A percentile compares a stretch with the other conserved stretches of the same genome.
phyloP scores from a whole-genome alignment of 2,888 invertebrate genomes.

The Oscheius myriophilus region DNA sequence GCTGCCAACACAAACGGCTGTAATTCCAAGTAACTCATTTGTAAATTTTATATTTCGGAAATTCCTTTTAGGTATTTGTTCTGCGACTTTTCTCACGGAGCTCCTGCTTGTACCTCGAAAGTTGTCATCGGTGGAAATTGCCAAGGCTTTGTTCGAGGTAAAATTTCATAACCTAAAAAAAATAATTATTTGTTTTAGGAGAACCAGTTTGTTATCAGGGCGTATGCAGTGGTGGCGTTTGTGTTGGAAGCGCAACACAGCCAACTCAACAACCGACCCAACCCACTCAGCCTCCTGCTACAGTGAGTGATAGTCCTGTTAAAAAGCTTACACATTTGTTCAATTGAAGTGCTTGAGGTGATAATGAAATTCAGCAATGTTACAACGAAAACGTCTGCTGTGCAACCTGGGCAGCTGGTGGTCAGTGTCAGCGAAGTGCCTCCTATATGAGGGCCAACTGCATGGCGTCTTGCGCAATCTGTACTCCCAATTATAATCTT shows the following conservation, averaged over 20 bases:
- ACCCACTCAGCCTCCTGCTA: no score
- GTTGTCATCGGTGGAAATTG: constrained; percentile 59
- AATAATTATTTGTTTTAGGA: constrained; percentile 35
- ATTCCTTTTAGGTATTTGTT: constrained; percentile 51
- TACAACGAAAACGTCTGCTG: constrained; percentile 65
- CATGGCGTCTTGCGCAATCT: constrained; percentile 57
- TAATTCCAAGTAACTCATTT: constrained; percentile 46
- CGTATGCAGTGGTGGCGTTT: constrained; percentile 44
- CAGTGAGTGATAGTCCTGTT: no score
- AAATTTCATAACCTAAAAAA: not conserved
- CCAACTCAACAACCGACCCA: no score
- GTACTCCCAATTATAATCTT: constrained; percentile 44
- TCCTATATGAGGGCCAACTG: constrained; percentile 49
- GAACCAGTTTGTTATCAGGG: constrained; percentile 54
- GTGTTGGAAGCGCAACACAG: constrained; percentile 19
- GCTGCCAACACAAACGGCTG: constrained; percentile 39
- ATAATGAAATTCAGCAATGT: constrained; percentile 36
- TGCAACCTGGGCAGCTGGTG: constrained; percentile 52
- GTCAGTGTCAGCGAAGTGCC: constrained; percentile 58
- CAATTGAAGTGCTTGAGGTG: no score
- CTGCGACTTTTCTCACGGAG: constrained; percentile 52
- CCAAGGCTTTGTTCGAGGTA: constrained; percentile 39
- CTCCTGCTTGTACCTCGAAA: constrained; percentile 58
- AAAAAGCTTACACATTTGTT: no score
- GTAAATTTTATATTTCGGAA: not conserved